Percentiles rank a stretch among this genome's conserved stretches.
These are phyloP conservation scores for Andricus curvator DNA, from an alignment of 2,888 invertebrate genomes.

Conservation along the genomic window DNA sequence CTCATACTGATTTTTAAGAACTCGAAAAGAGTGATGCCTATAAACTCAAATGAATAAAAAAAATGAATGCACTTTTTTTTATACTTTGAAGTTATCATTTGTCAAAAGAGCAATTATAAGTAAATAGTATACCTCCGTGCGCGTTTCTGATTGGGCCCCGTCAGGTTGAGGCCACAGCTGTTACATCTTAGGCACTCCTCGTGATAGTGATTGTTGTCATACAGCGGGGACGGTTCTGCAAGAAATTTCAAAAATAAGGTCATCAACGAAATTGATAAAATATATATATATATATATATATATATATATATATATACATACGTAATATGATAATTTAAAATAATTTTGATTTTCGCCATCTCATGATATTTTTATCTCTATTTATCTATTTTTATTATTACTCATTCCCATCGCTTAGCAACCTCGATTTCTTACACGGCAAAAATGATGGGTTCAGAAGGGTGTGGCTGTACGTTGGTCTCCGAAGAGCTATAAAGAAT, in stretches of 20 bases:
- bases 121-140: slow-evolving; percentile 72
- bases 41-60: too few relatives aligned
- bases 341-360: not conserved
- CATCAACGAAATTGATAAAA: not conserved
- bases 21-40: too few relatives aligned
- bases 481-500: slow-evolving; percentile 63
- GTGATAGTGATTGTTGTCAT: slow-evolving; percentile 98
- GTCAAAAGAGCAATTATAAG: not conserved
- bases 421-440: slow-evolving; percentile 1
- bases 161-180: slow-evolving; percentile 95
- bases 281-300: too few relatives aligned
- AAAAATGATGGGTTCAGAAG: slow-evolving; percentile 50
- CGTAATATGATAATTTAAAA: not conserved
- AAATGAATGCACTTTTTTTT: too few relatives aligned
- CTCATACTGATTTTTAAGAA: too few relatives aligned
- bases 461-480: slow-evolving; percentile 52
- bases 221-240: slow-evolving; percentile 92
- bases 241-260: slow-evolving; percentile 42
- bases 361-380: not conserved
- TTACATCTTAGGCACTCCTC: slow-evolving; percentile 98
- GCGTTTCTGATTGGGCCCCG: slow-evolving; percentile 89
- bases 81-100: too few relatives aligned
- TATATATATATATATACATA: too few relatives aligned
- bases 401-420: not conserved
- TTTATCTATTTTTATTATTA: slow-evolving; percentile 3